Percentiles rank a stretch among this genome's conserved stretches.
These are phyloP conservation scores for Aspiorhynchus laticeps DNA, from an alignment of 2,113 vertebrate species.

Conservation along the genomic window DNA sequence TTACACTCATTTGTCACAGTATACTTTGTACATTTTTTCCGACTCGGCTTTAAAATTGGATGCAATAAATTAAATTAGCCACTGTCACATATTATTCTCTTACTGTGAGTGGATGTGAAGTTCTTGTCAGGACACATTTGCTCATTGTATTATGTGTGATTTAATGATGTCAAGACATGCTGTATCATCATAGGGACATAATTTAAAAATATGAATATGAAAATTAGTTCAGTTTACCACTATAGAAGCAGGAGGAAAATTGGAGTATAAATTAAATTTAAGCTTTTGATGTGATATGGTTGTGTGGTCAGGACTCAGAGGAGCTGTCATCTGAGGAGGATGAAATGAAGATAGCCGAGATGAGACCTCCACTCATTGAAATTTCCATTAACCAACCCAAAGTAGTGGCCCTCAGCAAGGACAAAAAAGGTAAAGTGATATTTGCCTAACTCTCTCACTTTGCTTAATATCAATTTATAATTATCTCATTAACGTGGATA, in stretches of 20 bases:
- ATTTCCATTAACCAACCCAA: slow-evolving; percentile 96
- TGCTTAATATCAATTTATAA: not conserved
- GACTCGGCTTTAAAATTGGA: not conserved
- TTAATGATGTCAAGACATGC: not conserved
- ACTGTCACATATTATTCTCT: not conserved
- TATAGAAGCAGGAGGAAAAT: not conserved
- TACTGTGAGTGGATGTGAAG: not conserved
- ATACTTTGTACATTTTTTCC: not conserved
- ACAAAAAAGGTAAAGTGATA: slow-evolving; percentile 87
- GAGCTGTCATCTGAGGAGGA: slow-evolving; percentile 94
- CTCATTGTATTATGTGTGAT: not conserved
- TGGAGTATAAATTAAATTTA: not conserved
- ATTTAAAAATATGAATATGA: not conserved
- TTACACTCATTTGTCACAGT: not conserved
- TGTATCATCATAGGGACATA: not conserved
- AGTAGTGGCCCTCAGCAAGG: slow-evolving; percentile 93
- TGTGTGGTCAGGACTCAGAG: slow-evolving; percentile 84
- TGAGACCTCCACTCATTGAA: slow-evolving; percentile 95
- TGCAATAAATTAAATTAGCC: slow-evolving; percentile 1
- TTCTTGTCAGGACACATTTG: not conserved
- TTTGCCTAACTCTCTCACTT: not conserved
- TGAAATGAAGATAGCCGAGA: slow-evolving; percentile 97
- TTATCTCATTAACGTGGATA: not conserved
- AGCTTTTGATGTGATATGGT: slow-evolving; percentile 31
- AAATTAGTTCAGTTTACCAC: not conserved